Evolutionary conservation across 2,888 invertebrate species (phyloP).

Genomic region (Ichneumon xanthorius): DNA sequence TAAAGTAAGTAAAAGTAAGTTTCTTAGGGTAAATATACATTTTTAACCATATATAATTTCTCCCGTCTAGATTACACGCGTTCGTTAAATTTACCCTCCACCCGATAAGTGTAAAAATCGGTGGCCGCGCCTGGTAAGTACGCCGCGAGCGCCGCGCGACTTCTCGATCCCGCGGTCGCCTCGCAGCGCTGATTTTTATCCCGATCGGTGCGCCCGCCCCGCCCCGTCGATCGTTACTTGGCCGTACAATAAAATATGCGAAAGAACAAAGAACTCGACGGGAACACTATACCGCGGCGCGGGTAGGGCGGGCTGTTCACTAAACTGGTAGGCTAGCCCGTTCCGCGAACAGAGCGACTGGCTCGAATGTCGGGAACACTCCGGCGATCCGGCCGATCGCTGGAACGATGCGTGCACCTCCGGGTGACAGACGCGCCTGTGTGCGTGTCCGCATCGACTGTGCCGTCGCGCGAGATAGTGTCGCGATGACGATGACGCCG

Average conservation of each 20-base stretch:
- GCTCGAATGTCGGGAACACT: slow-evolving; percentile 19
- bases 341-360: slow-evolving; percentile 7
- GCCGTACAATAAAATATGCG: slow-evolving; percentile 9
- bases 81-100: slow-evolving; percentile 3
- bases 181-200: slow-evolving; percentile 37
- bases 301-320: slow-evolving; percentile 10
- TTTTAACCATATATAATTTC: no score
- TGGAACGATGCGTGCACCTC: neutral
- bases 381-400: neutral
- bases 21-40: no score
- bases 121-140: neutral
- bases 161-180: slow-evolving; percentile 35
- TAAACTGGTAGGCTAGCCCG: slow-evolving; percentile 27
- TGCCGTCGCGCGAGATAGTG: slow-evolving; percentile 51
- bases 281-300: slow-evolving; percentile 29
- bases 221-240: slow-evolving; percentile 5
- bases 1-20: no score
- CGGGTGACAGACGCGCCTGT: neutral
- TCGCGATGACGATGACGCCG: slow-evolving; percentile 44
- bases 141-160: slow-evolving; percentile 5
- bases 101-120: neutral
- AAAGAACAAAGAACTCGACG: slow-evolving; percentile 46
- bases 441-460: neutral
- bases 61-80: neutral
- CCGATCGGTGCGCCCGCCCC: neutral